A percentile compares a stretch with the other conserved stretches of the same genome.
Conservation (phyloP, 2,113 vertebrate species). For the Rhea americana region DNA sequence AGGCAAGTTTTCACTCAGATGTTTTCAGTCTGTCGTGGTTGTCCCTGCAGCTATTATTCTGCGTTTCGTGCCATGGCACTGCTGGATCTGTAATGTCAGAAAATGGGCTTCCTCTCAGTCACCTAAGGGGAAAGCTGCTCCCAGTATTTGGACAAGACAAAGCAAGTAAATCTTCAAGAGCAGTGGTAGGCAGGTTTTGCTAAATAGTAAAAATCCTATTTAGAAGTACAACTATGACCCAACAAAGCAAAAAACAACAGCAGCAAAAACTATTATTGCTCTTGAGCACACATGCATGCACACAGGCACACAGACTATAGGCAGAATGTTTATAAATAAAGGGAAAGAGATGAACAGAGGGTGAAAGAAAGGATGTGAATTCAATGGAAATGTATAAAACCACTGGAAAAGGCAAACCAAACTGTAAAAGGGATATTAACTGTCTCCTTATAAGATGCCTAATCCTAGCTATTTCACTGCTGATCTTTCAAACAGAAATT, state of each 20-base stretch:
- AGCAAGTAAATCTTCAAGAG: neutral
- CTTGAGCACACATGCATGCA: rapidly evolving
- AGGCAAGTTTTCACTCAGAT: neutral
- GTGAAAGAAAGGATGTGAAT: neutral
- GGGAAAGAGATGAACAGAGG: neutral
- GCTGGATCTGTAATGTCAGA: slow-evolving; percentile 20
- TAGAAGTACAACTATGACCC: neutral
- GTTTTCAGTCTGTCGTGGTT: neutral
- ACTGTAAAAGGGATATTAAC: neutral
- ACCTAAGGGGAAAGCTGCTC: neutral
- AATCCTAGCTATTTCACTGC: neutral
- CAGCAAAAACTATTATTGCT: neutral
- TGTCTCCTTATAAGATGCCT: neutral
- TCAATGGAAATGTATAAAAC: neutral
- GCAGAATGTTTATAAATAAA: neutral
- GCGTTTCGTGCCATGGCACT: neutral
- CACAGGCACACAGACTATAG: neutral
- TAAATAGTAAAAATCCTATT: neutral
- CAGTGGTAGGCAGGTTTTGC: neutral
- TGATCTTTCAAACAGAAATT: neutral
- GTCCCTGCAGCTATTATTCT: neutral
- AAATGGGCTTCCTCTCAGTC: neutral
- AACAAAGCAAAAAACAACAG: neutral
- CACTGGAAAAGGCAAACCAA: neutral
- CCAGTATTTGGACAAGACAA: neutral